Evolutionary conservation across 2,797 vertebrate species (phyloP).

Genomic region (Typhlichthys subterraneus): DNA sequence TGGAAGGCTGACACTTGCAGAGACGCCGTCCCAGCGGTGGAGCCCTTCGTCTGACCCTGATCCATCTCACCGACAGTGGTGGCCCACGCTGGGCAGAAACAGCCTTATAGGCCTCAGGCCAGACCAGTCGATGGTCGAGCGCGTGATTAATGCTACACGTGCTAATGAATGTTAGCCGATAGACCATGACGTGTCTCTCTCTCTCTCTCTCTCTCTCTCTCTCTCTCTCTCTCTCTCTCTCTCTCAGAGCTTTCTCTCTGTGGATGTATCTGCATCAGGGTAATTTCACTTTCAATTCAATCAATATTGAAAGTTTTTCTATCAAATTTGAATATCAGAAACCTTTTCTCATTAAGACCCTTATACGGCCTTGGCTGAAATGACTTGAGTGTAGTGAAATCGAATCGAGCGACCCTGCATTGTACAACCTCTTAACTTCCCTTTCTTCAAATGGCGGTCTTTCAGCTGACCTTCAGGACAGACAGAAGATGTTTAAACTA

Average conservation of each 20-base stretch:
- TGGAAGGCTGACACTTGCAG: background rate
- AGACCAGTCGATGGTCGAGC: constrained; percentile 14
- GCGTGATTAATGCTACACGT: constrained; percentile 15
- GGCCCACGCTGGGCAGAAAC: background rate
- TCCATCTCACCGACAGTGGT: constrained; percentile 4
- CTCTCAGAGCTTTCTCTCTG: background rate
- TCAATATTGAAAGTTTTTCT: background rate
- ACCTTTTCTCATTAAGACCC: background rate
- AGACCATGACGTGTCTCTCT: constrained; percentile 4
- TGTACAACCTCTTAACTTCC: background rate
- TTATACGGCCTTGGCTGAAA: background rate
- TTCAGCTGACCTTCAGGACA: background rate
- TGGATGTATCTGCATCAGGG: background rate
- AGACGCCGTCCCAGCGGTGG: background rate
- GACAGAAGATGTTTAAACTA: too few relatives aligned
- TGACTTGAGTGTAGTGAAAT: background rate
- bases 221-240: background rate
- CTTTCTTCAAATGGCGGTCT: too few relatives aligned
- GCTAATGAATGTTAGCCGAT: constrained; percentile 27
- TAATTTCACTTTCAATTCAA: background rate
- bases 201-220: background rate
- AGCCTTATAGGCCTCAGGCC: constrained; percentile 7
- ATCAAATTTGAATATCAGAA: background rate
- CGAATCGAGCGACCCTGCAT: background rate
- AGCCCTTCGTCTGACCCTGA: constrained; percentile 8